phyloP scores from a whole-genome alignment of 37 sponge, comb jelly and placozoan species.

The Chondrilla cf. caribensis region DNA sequence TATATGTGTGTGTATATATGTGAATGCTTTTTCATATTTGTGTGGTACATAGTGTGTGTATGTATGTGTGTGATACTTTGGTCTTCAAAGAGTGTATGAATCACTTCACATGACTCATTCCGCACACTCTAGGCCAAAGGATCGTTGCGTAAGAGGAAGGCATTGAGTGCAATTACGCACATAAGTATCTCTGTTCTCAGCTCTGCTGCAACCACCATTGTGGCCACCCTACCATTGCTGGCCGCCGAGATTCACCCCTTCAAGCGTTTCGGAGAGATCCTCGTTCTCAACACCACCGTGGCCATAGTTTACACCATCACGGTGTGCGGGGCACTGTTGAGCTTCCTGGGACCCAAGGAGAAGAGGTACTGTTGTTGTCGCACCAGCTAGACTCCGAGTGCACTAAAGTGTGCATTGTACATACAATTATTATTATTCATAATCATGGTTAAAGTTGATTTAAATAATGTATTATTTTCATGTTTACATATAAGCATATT shows the following conservation, averaged over 20 bases:
- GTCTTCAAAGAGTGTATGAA: not conserved
- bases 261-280: slow-evolving; percentile 73
- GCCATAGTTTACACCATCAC: slow-evolving; percentile 60
- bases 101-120: not conserved
- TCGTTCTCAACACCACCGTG: slow-evolving; percentile 61
- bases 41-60: too few species aligned
- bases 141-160: slow-evolving; percentile 1
- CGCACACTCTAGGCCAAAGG: not conserved
- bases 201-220: slow-evolving; percentile 78
- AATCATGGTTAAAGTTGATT: too few species aligned
- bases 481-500: too few species aligned
- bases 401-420: too few species aligned
- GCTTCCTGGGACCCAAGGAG: too few species aligned
- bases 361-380: too few species aligned
- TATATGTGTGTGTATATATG: not conserved
- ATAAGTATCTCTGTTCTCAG: slow-evolving; percentile 84
- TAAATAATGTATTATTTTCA: too few species aligned
- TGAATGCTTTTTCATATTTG: not conserved
- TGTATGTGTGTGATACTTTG: not conserved
- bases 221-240: slow-evolving; percentile 75
- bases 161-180: slow-evolving; percentile 58
- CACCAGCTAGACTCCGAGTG: too few species aligned
- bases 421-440: too few species aligned
- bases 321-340: too few species aligned
- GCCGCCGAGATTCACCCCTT: slow-evolving; percentile 63